Evolutionary conservation across 2,888 invertebrate species (phyloP).

Genomic region (Criorhina ranunculi): DNA sequence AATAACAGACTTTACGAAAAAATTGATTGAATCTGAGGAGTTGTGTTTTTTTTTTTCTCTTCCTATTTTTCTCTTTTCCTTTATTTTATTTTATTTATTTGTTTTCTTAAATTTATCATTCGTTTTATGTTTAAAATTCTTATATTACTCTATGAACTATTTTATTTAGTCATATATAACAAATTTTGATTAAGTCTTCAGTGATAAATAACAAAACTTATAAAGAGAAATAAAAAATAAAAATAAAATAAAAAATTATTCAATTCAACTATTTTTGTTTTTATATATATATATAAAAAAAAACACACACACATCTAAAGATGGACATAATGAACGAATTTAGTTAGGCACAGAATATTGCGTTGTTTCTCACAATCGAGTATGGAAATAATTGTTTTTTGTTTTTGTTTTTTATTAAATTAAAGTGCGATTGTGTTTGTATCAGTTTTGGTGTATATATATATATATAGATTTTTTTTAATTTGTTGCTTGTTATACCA

Average conservation of each 20-base stretch:
- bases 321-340: slow-evolving; percentile 62
- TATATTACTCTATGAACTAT: slow-evolving; percentile 39
- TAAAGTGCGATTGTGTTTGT: slow-evolving; percentile 22
- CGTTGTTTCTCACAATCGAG: slow-evolving; percentile 59
- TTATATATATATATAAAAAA: neutral
- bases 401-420: neutral
- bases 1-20: slow-evolving; percentile 76
- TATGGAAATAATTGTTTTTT: slow-evolving; percentile 33
- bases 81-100: slow-evolving; percentile 23
- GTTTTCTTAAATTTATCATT: slow-evolving; percentile 46
- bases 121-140: slow-evolving; percentile 34
- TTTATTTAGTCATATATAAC: slow-evolving; percentile 44
- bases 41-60: slow-evolving; percentile 40
- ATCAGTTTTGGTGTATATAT: slow-evolving; percentile 46
- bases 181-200: slow-evolving; percentile 72
- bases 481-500: slow-evolving; percentile 63
- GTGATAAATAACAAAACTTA: slow-evolving; percentile 58
- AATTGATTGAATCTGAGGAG: slow-evolving; percentile 75
- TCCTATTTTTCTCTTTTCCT: slow-evolving; percentile 7
- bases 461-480: slow-evolving; percentile 44
- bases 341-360: slow-evolving; percentile 75
- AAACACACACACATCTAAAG: slow-evolving; percentile 29
- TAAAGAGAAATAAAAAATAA: slow-evolving; percentile 27
- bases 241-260: slow-evolving; percentile 26
- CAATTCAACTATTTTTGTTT: slow-evolving; percentile 31